Base-by-base conservation (phyloP, 1,140 invertebrate species). In the Drosophila kurseongensis region DNA sequence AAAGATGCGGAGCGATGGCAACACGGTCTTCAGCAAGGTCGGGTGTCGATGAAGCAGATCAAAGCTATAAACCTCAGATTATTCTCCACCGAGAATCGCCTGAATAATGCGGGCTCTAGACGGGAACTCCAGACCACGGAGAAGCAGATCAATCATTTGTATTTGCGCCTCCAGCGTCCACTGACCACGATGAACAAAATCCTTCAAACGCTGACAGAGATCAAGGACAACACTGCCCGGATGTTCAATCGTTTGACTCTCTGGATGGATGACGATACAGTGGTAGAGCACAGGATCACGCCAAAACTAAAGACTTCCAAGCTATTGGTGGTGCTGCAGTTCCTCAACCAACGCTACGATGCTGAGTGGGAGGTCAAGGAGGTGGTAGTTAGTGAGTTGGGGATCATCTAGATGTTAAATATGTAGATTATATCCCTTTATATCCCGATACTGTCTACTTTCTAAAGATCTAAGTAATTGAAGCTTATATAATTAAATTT, bases 361-460 rank as follows among this genome's bases (percentile, higher is more conserved):
- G 59, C 32, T n/a, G 79, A 81, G 16, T 81, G 73, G 67, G 79
- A 81, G 36, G 32, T 82, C 44, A 81, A 81, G 61, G 79, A 81
- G 36, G 50, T 82, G 58, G 79, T 81, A 4, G 54, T 82, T 9
- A 27, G 79, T 81, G 18, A 81, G 78, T 82, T 60, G 12, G n/a
- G 6, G 29, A 8, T 6, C 6, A 29, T 0, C 29, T 5, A 7
- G 29, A 5, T 29, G 5, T 5, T 5, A 29, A 29, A 29, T 18
- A 18, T 18, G 18, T 2, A 18, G 18, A 18, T 18, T 18, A 18
- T 18, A 18, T 18, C 18, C 1, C 18, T 18, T 18, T 18, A 18
- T 1, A 18, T 18, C 18, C 18, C 18, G 2, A 18, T 1, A 18
- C 18, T 18, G 18, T 2, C 18, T 18, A 23, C 23, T 23, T 18